Evolutionary conservation across 2,888 invertebrate genomes (phyloP).

Genomic region (Hirudinaria manillensis): DNA sequence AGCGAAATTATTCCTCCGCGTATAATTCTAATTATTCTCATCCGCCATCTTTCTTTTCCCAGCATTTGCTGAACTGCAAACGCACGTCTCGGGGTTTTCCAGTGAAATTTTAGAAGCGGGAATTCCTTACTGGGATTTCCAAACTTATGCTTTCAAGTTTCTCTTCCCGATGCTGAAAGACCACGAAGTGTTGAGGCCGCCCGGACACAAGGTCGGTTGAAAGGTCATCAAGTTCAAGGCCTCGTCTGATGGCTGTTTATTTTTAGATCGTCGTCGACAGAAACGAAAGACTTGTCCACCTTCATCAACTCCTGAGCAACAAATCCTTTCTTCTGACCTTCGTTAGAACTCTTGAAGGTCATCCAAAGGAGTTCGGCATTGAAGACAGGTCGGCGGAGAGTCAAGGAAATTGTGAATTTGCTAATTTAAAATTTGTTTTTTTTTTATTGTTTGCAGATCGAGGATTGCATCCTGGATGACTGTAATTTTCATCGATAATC

Average conservation of each 20-base stretch:
- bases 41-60: conserved; percentile 31
- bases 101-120: conserved; percentile 90
- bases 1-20: no score
- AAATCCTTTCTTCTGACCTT: conserved; percentile 37
- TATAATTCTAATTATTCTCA: background rate
- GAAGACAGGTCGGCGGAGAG: conserved; percentile 73
- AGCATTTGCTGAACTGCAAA: conserved; percentile 96
- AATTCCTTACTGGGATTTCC: conserved; percentile 89
- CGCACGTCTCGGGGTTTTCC: conserved; percentile 95
- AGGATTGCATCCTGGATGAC: conserved; percentile 55
- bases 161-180: conserved; percentile 77
- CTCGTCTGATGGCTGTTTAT: background rate
- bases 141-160: conserved; percentile 93
- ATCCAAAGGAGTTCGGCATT: conserved; percentile 80
- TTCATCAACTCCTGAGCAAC: conserved; percentile 60
- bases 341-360: conserved; percentile 65
- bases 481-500: conserved; percentile 54
- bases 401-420: background rate
- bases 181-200: conserved; percentile 77
- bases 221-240: background rate
- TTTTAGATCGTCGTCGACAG: background rate
- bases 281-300: conserved; percentile 79
- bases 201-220: background rate
- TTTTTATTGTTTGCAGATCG: conserved; percentile 43
- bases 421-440: background rate